A percentile compares a stretch with the other conserved stretches of the same genome.
Conservation (phyloP, 1,140 invertebrate species). For the Phymorhynchus buccinoides region DNA sequence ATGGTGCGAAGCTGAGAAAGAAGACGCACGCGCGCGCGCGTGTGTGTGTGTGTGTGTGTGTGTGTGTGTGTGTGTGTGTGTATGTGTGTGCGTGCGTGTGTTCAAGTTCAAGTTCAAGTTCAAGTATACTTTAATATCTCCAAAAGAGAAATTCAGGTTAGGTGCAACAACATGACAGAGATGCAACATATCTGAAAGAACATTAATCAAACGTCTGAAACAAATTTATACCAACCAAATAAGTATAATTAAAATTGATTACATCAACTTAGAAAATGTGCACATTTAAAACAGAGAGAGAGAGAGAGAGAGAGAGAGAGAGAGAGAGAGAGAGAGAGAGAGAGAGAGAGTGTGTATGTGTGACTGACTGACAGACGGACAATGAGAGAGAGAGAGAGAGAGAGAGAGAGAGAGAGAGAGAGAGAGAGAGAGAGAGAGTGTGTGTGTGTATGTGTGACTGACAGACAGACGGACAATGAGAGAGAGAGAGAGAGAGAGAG, state of each 20-base stretch:
- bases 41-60: not conserved
- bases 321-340: not conserved
- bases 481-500: not conserved
- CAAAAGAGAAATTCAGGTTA: too few species aligned
- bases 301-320: not conserved
- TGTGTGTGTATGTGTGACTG: conserved; percentile 2
- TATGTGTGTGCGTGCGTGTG: conserved; percentile 2
- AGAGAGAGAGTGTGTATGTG: not conserved
- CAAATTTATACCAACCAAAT: too few species aligned
- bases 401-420: conserved; percentile 8
- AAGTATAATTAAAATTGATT: too few species aligned
- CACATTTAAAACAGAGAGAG: not conserved
- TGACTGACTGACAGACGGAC: not conserved
- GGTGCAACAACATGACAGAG: too few species aligned
- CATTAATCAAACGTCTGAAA: too few species aligned
- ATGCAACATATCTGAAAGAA: too few species aligned
- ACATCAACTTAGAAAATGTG: too few species aligned
- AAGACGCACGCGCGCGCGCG: not conserved
- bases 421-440: not conserved
- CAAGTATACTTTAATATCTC: too few species aligned
- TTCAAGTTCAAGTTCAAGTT: too few species aligned
- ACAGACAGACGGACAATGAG: too few species aligned
- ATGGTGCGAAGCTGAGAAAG: too few species aligned
- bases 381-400: not conserved
- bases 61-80: not conserved